A percentile compares a stretch with the other conserved stretches of the same genome.
Conservation (phyloP, 2,797 vertebrate genomes). For the Podarcis lilfordi region DNA sequence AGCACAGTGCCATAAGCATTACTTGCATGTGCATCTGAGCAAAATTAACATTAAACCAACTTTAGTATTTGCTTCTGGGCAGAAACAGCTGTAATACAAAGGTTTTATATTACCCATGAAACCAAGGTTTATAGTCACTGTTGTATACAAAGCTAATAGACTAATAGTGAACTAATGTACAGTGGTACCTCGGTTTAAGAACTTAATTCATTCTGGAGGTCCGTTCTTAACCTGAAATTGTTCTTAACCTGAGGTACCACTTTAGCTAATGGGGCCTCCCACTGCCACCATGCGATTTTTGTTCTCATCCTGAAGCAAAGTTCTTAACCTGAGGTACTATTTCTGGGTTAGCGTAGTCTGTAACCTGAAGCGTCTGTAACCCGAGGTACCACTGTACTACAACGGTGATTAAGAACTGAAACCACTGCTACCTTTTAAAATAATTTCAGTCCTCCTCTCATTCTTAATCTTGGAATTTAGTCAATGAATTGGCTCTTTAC, state of each 20-base stretch:
- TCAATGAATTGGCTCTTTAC: conserved; percentile 18
- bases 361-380: no score
- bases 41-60: background rate
- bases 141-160: background rate
- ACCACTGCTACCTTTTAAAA: background rate
- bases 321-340: no score
- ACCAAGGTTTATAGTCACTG: background rate
- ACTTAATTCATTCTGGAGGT: no score
- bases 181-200: no score
- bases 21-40: background rate
- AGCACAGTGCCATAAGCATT: background rate
- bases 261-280: no score
- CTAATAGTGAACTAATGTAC: background rate
- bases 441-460: background rate
- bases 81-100: background rate
- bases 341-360: no score
- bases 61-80: background rate
- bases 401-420: background rate
- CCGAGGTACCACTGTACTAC: background rate
- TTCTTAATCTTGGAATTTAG: conserved; percentile 37
- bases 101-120: background rate
- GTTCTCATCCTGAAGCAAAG: no score
- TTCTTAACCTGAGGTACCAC: no score
- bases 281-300: no score
- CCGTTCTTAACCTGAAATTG: no score